Conservation (phyloP, 2,797 vertebrate species). For the Pelochelys cantorii region DNA sequence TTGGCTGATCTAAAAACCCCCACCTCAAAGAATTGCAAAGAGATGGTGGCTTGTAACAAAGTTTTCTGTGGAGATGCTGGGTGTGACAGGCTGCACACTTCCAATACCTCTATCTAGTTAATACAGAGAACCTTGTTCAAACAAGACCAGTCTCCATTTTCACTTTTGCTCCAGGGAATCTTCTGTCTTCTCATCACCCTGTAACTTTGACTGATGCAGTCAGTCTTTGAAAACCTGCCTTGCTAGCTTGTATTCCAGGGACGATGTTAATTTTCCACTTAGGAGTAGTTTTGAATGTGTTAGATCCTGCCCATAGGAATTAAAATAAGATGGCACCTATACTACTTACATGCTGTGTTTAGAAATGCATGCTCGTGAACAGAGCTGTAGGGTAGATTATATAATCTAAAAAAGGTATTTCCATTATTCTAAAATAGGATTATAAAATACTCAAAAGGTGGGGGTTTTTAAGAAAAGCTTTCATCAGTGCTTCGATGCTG, state of each 20-base stretch:
- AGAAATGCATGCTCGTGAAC: not conserved
- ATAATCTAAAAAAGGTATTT: not conserved
- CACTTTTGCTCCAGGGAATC: conserved; percentile 65
- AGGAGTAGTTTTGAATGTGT: conserved; percentile 55
- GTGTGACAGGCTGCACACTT: conserved; percentile 67
- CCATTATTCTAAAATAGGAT: not conserved
- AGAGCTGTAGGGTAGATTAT: not conserved
- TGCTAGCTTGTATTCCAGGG: conserved; percentile 51
- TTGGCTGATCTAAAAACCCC: not conserved
- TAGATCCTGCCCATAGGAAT: conserved; percentile 58
- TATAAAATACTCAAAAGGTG: not conserved
- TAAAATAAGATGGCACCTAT: not conserved
- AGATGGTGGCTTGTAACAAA: conserved; percentile 30
- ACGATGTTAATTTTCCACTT: conserved; percentile 71
- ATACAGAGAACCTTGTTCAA: conserved; percentile 70
- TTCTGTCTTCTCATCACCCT: conserved; percentile 50
- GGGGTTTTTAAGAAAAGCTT: not conserved
- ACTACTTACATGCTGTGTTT: not conserved
- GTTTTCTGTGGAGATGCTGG: conserved; percentile 27
- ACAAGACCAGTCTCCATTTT: conserved; percentile 73
- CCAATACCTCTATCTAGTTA: conserved; percentile 41
- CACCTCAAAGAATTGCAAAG: not conserved
- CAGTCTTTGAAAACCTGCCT: conserved; percentile 70
- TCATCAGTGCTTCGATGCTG: not conserved
- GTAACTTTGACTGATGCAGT: conserved; percentile 70